Conservation (phyloP, 2,797 vertebrate genomes). For the Hafferia zeledoni region DNA sequence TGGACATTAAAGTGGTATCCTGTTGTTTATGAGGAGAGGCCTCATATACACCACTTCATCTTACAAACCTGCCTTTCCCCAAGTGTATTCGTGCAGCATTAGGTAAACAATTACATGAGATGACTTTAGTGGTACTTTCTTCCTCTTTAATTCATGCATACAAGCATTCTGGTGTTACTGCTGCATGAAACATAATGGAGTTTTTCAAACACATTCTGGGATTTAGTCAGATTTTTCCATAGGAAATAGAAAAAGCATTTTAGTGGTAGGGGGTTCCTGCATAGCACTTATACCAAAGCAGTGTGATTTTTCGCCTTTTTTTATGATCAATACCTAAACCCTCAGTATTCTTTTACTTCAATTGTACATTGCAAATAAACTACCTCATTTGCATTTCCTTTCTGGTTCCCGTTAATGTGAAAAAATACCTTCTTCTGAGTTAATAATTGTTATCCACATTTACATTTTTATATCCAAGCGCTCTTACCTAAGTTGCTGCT, state of each 20-base stretch:
- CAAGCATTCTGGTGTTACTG: conserved; percentile 70
- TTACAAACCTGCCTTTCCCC: conserved; percentile 83
- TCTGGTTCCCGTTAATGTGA: conserved; percentile 26
- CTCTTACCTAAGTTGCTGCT: conserved; percentile 76
- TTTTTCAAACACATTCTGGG: conserved; percentile 68
- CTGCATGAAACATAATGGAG: conserved; percentile 76
- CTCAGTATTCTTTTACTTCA: not conserved
- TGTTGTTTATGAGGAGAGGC: conserved; percentile 86
- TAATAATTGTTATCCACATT: conserved; percentile 67
- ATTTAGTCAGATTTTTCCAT: conserved; percentile 70
- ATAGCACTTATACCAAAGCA: conserved; percentile 35
- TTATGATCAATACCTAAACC: conserved; percentile 36
- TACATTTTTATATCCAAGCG: conserved; percentile 69
- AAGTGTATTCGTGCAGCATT: conserved; percentile 81
- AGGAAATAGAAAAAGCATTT: conserved; percentile 61
- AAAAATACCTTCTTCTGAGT: conserved; percentile 56
- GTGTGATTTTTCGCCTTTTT: not conserved
- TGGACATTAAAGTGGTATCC: conserved; percentile 89
- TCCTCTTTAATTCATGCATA: conserved; percentile 77
- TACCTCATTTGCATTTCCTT: conserved; percentile 34
- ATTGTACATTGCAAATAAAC: conserved; percentile 26
- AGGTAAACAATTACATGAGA: conserved; percentile 84
- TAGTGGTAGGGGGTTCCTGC: conserved; percentile 48
- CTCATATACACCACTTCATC: conserved; percentile 84
- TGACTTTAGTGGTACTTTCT: conserved; percentile 78